A percentile compares a stretch with the other conserved stretches of the same genome.
These are phyloP conservation scores for Chymomyza amoena DNA, from an alignment of 2,888 invertebrate genomes.

Conservation along the genomic window DNA sequence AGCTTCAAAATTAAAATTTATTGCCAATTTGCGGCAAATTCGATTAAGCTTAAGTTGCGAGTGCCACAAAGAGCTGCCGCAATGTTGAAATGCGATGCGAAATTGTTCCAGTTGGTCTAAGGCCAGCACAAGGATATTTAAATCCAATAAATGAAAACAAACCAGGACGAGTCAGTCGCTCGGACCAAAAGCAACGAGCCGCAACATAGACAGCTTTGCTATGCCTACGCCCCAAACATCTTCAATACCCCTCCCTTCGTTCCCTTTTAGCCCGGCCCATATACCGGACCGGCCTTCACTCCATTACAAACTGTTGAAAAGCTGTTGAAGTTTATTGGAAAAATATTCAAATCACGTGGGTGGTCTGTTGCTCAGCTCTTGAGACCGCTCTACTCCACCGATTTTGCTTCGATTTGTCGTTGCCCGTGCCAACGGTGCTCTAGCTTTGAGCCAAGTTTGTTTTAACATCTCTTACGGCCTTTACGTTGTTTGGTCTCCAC, in stretches of 20 bases:
- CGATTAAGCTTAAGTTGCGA: conserved; percentile 69
- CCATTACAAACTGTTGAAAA: conserved; percentile 48
- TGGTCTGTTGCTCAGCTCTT: conserved; percentile 39
- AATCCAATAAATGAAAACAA: conserved; percentile 66
- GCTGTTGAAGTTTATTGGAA: conserved; percentile 74
- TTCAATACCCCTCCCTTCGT: neutral
- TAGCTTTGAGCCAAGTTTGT: conserved; percentile 4
- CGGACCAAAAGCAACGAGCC: neutral
- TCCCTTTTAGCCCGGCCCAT: neutral
- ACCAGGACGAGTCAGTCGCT: neutral
- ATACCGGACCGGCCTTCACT: neutral
- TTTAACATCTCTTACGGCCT: neutral
- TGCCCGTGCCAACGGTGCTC: conserved; percentile 31
- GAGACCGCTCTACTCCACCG: neutral
- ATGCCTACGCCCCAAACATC: neutral
- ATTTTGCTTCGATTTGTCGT: conserved; percentile 35
- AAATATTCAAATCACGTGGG: conserved; percentile 75
- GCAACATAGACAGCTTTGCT: neutral
- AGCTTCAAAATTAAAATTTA: conserved; percentile 72
- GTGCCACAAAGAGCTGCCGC: conserved; percentile 27
- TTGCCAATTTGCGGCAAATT: conserved; percentile 74
- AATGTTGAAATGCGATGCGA: conserved; percentile 38
- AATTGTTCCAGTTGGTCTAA: conserved; percentile 3
- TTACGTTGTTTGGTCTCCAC: neutral
- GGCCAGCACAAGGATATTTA: conserved; percentile 55